These are phyloP conservation scores for Philereme transversata DNA, from an alignment of 2,888 invertebrate genomes.

Conservation along the genomic window DNA sequence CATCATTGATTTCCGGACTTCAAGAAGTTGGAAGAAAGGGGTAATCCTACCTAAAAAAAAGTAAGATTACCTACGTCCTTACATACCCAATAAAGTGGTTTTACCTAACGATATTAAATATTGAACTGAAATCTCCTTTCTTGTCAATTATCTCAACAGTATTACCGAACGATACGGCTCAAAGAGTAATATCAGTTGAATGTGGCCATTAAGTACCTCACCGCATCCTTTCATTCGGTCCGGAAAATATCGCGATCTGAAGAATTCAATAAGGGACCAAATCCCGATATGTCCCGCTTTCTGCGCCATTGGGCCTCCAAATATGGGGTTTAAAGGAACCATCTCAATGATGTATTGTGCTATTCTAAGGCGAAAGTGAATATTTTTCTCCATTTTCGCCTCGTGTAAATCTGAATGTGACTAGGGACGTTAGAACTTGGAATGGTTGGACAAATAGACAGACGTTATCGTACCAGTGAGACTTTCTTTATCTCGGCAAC, in stretches of 20 bases:
- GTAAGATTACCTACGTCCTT: no score
- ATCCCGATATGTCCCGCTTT: slow-evolving; percentile 58
- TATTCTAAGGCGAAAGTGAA: slow-evolving; percentile 57
- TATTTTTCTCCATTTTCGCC: slow-evolving; percentile 46
- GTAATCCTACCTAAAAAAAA: no score
- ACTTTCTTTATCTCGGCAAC: slow-evolving; percentile 10
- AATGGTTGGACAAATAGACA: slow-evolving; percentile 33
- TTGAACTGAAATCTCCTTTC: slow-evolving; percentile 9
- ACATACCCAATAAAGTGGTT: no score
- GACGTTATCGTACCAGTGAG: slow-evolving; percentile 10
- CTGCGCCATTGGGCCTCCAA: slow-evolving; percentile 62
- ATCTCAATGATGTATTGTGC: slow-evolving; percentile 62
- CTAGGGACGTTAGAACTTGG: slow-evolving; percentile 24
- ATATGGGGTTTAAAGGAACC: slow-evolving; percentile 51
- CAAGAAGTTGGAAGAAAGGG: no score
- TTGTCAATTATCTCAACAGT: slow-evolving; percentile 24
- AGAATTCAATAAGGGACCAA: slow-evolving; percentile 60
- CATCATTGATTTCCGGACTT: no score
- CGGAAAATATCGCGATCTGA: slow-evolving; percentile 53
- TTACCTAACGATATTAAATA: no score
- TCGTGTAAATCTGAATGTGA: slow-evolving; percentile 25
- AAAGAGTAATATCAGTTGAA: slow-evolving; percentile 35
- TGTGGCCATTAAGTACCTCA: slow-evolving; percentile 49
- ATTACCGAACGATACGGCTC: slow-evolving; percentile 24
- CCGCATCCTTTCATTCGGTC: slow-evolving; percentile 46